Evolutionary conservation across 2,113 vertebrate species (phyloP).

Genomic region (Psephotus haematonotus): DNA sequence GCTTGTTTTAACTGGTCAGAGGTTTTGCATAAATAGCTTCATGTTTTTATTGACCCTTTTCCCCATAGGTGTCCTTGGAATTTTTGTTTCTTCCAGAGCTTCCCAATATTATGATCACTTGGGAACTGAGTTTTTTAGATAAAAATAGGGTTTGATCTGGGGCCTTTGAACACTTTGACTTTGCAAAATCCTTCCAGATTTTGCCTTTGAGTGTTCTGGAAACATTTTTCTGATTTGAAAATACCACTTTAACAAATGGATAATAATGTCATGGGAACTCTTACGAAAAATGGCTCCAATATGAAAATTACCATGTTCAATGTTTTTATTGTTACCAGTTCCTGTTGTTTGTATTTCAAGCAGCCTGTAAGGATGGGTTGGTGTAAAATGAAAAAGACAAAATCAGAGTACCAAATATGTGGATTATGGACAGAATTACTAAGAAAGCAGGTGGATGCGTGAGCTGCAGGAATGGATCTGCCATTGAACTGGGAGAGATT

Average conservation of each 20-base stretch:
- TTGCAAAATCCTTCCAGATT: not conserved
- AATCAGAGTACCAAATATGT: constrained; percentile 30
- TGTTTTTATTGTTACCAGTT: not conserved
- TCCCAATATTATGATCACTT: not conserved
- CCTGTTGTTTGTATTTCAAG: constrained; percentile 43
- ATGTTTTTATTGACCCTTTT: not conserved
- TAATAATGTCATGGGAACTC: not conserved
- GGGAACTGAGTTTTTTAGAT: not conserved
- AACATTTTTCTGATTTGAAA: not conserved
- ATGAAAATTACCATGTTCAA: not conserved
- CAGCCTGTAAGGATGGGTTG: constrained; percentile 54
- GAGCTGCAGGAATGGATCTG: not conserved
- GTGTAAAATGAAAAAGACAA: constrained; percentile 20
- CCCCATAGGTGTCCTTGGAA: not conserved
- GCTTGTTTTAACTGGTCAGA: not conserved
- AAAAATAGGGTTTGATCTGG: not conserved
- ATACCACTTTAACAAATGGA: not conserved
- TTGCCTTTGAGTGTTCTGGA: not conserved
- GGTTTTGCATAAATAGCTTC: not conserved
- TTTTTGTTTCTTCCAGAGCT: not conserved
- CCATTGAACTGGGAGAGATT: not conserved
- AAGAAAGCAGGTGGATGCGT: constrained; percentile 23
- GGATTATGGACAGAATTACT: constrained; percentile 22
- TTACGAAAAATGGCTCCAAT: not conserved
- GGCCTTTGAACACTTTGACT: not conserved